Percentiles rank a stretch among this genome's conserved stretches.
Conservation (phyloP, 2,888 invertebrate genomes). For the Pristionchus exspectatus region DNA sequence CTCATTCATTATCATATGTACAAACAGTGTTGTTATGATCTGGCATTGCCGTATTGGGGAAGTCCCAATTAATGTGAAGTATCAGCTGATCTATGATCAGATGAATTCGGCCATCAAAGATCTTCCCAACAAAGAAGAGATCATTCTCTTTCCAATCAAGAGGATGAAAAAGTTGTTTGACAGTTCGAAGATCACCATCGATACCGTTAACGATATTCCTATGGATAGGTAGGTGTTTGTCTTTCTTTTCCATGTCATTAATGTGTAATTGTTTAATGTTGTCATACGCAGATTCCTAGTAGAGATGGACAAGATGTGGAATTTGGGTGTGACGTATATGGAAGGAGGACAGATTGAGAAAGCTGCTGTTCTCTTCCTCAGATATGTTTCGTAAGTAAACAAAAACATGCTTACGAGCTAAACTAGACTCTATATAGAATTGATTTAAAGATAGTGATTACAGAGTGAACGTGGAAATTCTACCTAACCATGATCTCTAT, state of each 20-base stretch:
- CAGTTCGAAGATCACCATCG: constrained; percentile 3
- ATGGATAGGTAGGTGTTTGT: constrained; percentile 11
- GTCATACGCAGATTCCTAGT: not conserved
- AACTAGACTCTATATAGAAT: not conserved
- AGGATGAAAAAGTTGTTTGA: constrained; percentile 42
- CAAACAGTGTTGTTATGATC: not conserved
- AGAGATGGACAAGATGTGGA: constrained; percentile 12
- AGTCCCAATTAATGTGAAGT: not conserved
- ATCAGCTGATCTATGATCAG: not conserved
- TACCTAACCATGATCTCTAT: constrained; percentile 29
- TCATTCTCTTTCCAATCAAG: constrained; percentile 50
- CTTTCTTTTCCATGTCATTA: not conserved
- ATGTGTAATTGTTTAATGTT: not conserved
- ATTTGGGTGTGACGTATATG: not conserved
- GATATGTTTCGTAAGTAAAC: constrained; percentile 47
- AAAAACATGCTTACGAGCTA: no score
- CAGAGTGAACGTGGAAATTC: constrained; percentile 36
- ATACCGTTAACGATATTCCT: constrained; percentile 22
- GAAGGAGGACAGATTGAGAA: constrained; percentile 42
- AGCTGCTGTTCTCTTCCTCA: constrained; percentile 36
- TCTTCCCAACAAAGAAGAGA: not conserved
- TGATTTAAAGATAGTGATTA: not conserved
- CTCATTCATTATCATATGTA: no score
- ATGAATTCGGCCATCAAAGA: constrained; percentile 15
- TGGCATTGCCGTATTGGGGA: not conserved